phyloP scores from a whole-genome alignment of 2,888 invertebrate genomes.

The Kryphioiulus occultus region DNA sequence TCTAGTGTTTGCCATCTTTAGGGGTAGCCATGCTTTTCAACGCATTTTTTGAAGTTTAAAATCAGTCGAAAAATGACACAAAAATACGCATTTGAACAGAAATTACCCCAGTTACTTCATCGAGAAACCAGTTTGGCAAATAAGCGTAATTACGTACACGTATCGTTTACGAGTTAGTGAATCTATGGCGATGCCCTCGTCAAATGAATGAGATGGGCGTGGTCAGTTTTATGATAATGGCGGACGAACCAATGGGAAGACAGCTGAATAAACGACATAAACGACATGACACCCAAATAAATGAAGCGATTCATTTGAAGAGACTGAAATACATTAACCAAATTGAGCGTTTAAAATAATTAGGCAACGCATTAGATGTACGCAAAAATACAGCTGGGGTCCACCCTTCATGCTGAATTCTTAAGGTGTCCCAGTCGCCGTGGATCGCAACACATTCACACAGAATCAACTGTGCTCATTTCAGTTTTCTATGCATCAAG shows the following conservation, averaged over 20 bases:
- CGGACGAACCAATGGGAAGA: neutral
- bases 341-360: conserved; percentile 23
- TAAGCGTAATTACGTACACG: too few relatives aligned
- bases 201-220: neutral
- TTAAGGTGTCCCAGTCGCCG: too few relatives aligned
- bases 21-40: neutral
- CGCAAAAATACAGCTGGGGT: too few relatives aligned
- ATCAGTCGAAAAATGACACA: neutral
- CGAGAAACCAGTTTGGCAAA: too few relatives aligned
- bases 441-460: too few relatives aligned
- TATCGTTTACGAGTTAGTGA: too few relatives aligned
- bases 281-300: neutral
- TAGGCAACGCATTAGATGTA: too few relatives aligned
- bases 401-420: too few relatives aligned
- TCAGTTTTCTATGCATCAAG: too few relatives aligned
- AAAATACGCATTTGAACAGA: neutral
- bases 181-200: neutral
- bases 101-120: neutral
- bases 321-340: neutral
- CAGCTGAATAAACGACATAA: neutral
- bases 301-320: neutral
- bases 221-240: neutral
- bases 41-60: neutral
- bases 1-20: neutral
- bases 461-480: too few relatives aligned